Percentiles rank a stretch among this genome's conserved stretches.
Evolutionary conservation across 2,797 vertebrate species (phyloP).

Genomic region (Phyllotis vaccarum): DNA sequence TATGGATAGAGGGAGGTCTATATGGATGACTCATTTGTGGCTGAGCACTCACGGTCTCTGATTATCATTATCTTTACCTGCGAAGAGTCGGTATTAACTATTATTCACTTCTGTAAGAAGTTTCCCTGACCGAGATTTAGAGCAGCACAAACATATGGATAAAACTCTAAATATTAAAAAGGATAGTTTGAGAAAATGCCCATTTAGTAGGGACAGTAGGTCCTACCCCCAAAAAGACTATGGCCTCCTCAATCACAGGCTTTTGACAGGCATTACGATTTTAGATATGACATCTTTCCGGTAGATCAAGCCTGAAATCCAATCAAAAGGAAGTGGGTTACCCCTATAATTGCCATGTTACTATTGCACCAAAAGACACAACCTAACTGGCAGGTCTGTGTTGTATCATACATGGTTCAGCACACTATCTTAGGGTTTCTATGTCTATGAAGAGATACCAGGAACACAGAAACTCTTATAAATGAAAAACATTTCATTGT

Average conservation of each 20-base stretch:
- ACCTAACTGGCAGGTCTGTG: background rate
- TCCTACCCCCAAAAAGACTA: background rate
- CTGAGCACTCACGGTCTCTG: background rate
- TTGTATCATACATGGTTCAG: background rate
- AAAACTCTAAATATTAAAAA: background rate
- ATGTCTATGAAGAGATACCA: too few relatives aligned
- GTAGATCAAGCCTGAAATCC: background rate
- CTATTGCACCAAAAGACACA: background rate
- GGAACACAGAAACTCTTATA: too few relatives aligned
- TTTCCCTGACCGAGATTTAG: background rate
- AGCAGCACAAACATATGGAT: background rate
- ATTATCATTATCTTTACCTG: background rate
- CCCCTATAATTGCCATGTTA: background rate
- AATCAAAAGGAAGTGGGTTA: background rate
- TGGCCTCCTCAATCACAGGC: background rate
- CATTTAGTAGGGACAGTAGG: background rate
- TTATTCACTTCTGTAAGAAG: background rate
- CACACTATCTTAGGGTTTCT: background rate
- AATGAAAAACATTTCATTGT: too few relatives aligned
- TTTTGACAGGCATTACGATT: background rate
- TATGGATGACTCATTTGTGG: background rate
- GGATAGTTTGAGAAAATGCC: background rate
- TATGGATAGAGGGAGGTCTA: background rate
- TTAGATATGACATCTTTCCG: background rate
- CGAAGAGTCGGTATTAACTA: background rate